Evolutionary conservation across 2,113 vertebrate genomes (phyloP).

Genomic region (Falco punctatus): DNA sequence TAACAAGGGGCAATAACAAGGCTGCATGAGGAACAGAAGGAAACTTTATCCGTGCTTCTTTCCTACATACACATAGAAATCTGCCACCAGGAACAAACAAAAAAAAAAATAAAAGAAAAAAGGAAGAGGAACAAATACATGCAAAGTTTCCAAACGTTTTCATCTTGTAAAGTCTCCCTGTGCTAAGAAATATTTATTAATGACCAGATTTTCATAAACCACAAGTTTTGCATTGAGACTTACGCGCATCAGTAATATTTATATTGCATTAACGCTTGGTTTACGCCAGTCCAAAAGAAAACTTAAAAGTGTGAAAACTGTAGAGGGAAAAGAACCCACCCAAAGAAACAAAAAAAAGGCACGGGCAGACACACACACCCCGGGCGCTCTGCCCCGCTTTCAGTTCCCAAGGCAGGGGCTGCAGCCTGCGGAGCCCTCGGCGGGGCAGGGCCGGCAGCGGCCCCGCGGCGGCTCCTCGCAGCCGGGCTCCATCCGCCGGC

Average conservation of each 20-base stretch:
- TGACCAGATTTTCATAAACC: background rate
- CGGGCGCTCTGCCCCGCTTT: background rate
- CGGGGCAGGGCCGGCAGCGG: background rate
- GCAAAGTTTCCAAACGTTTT: background rate
- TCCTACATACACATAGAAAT: background rate
- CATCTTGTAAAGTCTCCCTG: background rate
- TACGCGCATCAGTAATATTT: background rate
- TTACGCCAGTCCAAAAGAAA: background rate
- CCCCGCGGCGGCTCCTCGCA: background rate
- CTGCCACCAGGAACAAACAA: background rate
- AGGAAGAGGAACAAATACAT: background rate
- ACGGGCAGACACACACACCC: too few relatives aligned
- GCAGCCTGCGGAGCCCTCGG: background rate
- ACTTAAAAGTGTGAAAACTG: background rate
- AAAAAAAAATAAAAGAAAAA: background rate
- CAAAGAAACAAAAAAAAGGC: background rate
- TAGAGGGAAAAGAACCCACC: background rate
- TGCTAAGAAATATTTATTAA: background rate
- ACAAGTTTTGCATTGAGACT: background rate
- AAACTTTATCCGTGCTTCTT: background rate
- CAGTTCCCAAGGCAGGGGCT: background rate
- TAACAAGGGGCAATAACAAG: background rate
- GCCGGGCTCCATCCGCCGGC: background rate
- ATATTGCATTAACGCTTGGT: background rate
- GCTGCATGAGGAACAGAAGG: background rate